These are phyloP conservation scores for Ceratina australensis DNA, from an alignment of 1,140 invertebrate genomes.

Conservation along the genomic window DNA sequence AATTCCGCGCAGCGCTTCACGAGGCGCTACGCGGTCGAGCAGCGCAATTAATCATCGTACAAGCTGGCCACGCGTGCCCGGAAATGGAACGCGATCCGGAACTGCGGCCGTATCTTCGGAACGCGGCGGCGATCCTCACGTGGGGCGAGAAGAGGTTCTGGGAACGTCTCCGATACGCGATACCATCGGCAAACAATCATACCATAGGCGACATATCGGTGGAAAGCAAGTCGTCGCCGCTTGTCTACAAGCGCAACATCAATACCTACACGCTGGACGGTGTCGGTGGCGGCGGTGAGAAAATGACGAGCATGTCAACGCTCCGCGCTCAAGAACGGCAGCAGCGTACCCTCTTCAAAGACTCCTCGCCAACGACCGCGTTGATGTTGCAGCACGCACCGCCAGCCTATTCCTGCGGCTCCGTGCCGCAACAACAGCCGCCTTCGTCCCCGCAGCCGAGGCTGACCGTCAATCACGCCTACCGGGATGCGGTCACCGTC, in stretches of 20 bases:
- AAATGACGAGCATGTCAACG: slow-evolving; percentile 79
- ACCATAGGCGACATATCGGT: slow-evolving; percentile 69
- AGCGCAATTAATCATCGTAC: slow-evolving; percentile 92
- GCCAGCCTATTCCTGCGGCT: slow-evolving; percentile 78
- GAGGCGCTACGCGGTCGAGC: slow-evolving; percentile 91
- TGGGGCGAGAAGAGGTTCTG: slow-evolving; percentile 95
- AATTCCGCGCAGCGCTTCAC: slow-evolving; percentile 91
- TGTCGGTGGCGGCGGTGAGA: slow-evolving; percentile 78
- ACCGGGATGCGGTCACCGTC: slow-evolving; percentile 69
- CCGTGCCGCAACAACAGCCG: slow-evolving; percentile 72
- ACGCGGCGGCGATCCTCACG: slow-evolving; percentile 87
- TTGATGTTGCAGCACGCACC: slow-evolving; percentile 74
- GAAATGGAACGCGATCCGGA: slow-evolving; percentile 93
- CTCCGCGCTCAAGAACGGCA: slow-evolving; percentile 74
- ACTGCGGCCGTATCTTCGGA: slow-evolving; percentile 92
- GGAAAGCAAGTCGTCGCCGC: slow-evolving; percentile 77
- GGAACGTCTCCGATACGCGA: slow-evolving; percentile 93
- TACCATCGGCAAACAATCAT: slow-evolving; percentile 82
- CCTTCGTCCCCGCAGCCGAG: slow-evolving; percentile 78
- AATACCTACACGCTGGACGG: slow-evolving; percentile 87
- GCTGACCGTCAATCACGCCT: slow-evolving; percentile 77
- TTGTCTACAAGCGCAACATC: slow-evolving; percentile 85
- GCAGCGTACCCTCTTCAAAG: slow-evolving; percentile 76
- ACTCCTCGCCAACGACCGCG: slow-evolving; percentile 67
- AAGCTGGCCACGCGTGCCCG: slow-evolving; percentile 87